These are phyloP conservation scores for Dascyllus trimaculatus DNA, from an alignment of 2,113 vertebrate species.

Conservation along the genomic window DNA sequence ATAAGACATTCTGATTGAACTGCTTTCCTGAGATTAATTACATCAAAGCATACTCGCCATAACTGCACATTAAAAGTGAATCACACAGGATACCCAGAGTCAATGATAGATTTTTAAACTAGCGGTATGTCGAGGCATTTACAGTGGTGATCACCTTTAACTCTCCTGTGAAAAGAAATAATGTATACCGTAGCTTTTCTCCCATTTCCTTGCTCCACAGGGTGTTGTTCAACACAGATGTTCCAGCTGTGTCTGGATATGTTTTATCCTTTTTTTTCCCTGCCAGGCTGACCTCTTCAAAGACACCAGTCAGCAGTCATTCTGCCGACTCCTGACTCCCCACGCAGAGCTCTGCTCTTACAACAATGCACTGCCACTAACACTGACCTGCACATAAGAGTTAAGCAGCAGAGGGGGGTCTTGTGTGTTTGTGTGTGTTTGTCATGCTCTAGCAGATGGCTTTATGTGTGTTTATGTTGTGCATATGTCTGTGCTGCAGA, in stretches of 20 bases:
- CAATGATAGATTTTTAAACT: too few relatives aligned
- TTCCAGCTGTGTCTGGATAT: conserved; percentile 55
- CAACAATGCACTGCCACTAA: conserved; percentile 29
- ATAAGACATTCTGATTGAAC: background rate
- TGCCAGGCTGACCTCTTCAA: conserved; percentile 48
- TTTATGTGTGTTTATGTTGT: too few relatives aligned
- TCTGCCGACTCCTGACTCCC: conserved; percentile 16
- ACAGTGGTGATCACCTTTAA: background rate
- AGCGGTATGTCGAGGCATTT: background rate
- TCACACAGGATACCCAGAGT: too few relatives aligned
- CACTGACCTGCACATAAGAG: conserved; percentile 38
- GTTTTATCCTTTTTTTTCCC: background rate
- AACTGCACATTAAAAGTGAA: background rate
- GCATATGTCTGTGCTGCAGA: too few relatives aligned
- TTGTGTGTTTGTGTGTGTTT: background rate
- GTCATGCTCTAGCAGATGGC: too few relatives aligned
- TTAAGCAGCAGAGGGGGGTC: background rate
- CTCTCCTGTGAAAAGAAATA: conserved; percentile 1
- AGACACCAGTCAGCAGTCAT: conserved; percentile 39
- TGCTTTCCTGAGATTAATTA: conserved; percentile 35
- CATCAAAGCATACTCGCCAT: background rate
- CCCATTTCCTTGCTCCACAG: conserved; percentile 30
- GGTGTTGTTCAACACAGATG: conserved; percentile 38
- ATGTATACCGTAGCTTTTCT: conserved; percentile 10
- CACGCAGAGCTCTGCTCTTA: conserved; percentile 4